These are phyloP conservation scores for Lampris incognitus DNA, from an alignment of 2,113 vertebrate species.

Conservation along the genomic window DNA sequence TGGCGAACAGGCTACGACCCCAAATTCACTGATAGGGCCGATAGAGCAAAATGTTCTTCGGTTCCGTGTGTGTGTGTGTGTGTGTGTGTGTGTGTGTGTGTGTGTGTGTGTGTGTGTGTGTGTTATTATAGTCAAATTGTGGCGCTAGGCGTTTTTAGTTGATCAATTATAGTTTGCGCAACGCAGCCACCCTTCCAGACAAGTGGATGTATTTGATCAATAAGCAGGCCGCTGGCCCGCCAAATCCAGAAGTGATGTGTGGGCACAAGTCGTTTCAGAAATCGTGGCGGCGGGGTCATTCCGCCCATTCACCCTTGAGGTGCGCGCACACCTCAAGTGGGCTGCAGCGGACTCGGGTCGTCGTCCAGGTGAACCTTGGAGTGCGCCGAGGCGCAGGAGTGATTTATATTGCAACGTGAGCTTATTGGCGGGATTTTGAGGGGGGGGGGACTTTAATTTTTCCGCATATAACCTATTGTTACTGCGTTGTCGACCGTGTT, in stretches of 20 bases:
- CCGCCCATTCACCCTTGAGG: background rate
- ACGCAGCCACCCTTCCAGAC: background rate
- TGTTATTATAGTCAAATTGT: background rate
- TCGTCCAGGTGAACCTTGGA: constrained; percentile 17
- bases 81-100: constrained; percentile 19
- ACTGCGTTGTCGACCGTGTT: too few relatives aligned
- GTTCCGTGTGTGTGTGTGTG: background rate
- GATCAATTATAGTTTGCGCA: background rate
- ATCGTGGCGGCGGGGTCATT: constrained; percentile 32
- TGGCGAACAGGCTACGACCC: background rate
- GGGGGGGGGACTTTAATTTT: too few relatives aligned
- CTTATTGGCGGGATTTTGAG: constrained; percentile 3
- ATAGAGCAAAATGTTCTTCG: constrained; percentile 59
- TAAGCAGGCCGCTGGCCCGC: background rate
- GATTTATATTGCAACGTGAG: constrained; percentile 33
- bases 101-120: constrained; percentile 4
- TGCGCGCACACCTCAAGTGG: background rate
- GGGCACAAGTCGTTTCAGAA: constrained; percentile 39
- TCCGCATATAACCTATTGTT: too few relatives aligned
- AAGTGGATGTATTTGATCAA: constrained; percentile 10
- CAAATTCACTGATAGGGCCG: constrained; percentile 31
- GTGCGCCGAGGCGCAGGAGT: constrained; percentile 13
- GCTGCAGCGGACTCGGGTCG: constrained; percentile 37
- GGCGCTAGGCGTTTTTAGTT: background rate
- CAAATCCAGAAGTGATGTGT: constrained; percentile 52